phyloP scores from a whole-genome alignment of 2,888 invertebrate species.

The Argynnis bischoffii region DNA sequence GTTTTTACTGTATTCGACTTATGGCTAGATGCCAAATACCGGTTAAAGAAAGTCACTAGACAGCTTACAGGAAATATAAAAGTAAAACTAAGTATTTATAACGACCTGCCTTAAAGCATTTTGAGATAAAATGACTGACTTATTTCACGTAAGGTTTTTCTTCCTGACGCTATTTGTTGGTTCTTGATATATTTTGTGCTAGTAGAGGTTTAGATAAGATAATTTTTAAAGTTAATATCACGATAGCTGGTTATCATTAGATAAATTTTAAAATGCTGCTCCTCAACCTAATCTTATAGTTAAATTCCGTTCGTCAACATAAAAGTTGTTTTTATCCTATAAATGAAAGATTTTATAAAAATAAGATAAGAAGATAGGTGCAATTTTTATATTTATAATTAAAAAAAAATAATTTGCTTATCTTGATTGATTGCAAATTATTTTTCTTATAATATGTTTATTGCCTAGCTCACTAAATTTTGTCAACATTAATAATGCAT shows the following conservation, averaged over 20 bases:
- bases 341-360: constrained; percentile 61
- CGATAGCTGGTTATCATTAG: constrained; percentile 59
- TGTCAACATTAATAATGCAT: too few relatives aligned
- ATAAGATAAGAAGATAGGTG: constrained; percentile 56
- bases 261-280: constrained; percentile 56
- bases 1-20: constrained; percentile 38
- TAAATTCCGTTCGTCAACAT: constrained; percentile 58
- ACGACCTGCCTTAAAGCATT: constrained; percentile 22
- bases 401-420: too few relatives aligned
- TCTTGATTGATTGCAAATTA: too few relatives aligned
- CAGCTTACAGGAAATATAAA: constrained; percentile 34
- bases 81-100: constrained; percentile 27
- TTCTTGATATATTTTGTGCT: constrained; percentile 66
- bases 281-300: constrained; percentile 59
- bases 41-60: constrained; percentile 43
- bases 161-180: constrained; percentile 50
- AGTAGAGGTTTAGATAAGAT: constrained; percentile 61
- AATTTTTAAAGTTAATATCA: constrained; percentile 67
- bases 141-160: constrained; percentile 18
- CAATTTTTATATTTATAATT: constrained; percentile 1
- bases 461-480: too few relatives aligned
- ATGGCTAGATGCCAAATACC: constrained; percentile 46
- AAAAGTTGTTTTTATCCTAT: constrained; percentile 48
- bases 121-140: constrained; percentile 10
- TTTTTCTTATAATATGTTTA: too few relatives aligned